These are phyloP conservation scores for Asteroscopus sphinx DNA, from an alignment of 2,888 invertebrate genomes.

Conservation along the genomic window DNA sequence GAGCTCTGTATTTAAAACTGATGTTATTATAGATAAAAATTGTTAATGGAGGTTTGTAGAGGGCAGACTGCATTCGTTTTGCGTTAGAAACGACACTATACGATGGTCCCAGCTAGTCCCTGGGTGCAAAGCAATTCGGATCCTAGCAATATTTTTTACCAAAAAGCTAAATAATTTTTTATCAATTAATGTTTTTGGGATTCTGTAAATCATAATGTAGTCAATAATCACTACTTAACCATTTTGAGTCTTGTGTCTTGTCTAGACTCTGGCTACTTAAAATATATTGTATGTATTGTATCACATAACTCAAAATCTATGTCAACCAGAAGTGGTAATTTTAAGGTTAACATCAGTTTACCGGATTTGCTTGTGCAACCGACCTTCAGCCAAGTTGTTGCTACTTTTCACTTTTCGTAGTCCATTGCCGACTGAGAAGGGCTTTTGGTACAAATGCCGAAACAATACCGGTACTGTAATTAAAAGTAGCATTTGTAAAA, in stretches of 20 bases:
- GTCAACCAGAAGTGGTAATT: conserved; percentile 25
- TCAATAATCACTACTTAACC: too few species aligned
- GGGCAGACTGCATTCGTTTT: too few species aligned
- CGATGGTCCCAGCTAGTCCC: too few species aligned
- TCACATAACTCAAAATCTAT: conserved; percentile 14
- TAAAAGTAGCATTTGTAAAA: conserved; percentile 5
- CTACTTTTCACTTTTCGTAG: conserved; percentile 35
- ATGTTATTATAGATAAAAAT: too few species aligned
- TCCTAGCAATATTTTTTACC: neutral
- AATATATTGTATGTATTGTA: neutral
- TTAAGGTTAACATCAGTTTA: conserved; percentile 39
- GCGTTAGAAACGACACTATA: too few species aligned
- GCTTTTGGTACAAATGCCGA: neutral
- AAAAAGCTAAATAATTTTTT: neutral
- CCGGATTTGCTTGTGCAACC: conserved; percentile 37
- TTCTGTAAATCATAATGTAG: too few species aligned
- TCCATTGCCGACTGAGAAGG: conserved; percentile 30
- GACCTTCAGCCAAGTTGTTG: conserved; percentile 33
- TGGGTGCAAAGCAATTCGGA: neutral
- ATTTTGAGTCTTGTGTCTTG: too few species aligned
- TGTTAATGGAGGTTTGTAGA: too few species aligned
- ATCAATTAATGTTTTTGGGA: too few species aligned
- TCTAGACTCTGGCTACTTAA: neutral
- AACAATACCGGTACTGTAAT: conserved; percentile 22
- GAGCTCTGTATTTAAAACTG: too few species aligned